Evolutionary conservation across 2,113 vertebrate genomes (phyloP), one percentile per base, ranked within the genome.

Genomic region (Anhinga anhinga): DNA sequence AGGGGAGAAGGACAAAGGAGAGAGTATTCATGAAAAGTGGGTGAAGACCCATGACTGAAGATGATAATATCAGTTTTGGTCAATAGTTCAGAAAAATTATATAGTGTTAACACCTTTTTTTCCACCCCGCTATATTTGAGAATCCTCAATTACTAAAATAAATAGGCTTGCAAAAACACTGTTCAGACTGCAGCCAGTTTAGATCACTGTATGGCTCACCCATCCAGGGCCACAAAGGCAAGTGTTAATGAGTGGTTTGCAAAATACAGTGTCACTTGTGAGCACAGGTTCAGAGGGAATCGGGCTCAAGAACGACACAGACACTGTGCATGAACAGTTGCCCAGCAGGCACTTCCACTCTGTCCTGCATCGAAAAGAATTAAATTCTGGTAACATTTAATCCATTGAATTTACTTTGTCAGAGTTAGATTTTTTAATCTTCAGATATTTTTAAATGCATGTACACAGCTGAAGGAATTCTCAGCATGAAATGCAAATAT

Each of bases 401-500:
- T 91, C 53, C 19, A 38, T 55, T 0, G 2, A 76, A 89, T 66
- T 82, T 82, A 82, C 25, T 77, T 76, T 56, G 18, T 18, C 5
- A 0, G 45, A 91, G 45, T 70, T 25, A 65, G 47, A 74, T 67
- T 89, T 91, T 87, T 42, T 69, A 86, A 91, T 91, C 36, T 89
- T 76, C 36, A 14, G 27, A 76, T 87, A 93, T 76, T 87, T 95
- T 91, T 73, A 91, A 94, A 91, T 20, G 38, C 13, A 15, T 66
- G 38, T 62, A 77, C 58, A 55, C 62, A 91, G 58, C 55, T 85
- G 59, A 96, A 95, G 74, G 59, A 88, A 91, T 73, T 91, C 91
- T 70, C 84, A 86, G 93, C 84, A 87, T 58, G 86, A 91, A 87
- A 86, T 40, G 82, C 74, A 94, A 94, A 91, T 94, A 93, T 96